Evolutionary conservation across 2,113 vertebrate genomes (phyloP).

Genomic region (Gobius niger): DNA sequence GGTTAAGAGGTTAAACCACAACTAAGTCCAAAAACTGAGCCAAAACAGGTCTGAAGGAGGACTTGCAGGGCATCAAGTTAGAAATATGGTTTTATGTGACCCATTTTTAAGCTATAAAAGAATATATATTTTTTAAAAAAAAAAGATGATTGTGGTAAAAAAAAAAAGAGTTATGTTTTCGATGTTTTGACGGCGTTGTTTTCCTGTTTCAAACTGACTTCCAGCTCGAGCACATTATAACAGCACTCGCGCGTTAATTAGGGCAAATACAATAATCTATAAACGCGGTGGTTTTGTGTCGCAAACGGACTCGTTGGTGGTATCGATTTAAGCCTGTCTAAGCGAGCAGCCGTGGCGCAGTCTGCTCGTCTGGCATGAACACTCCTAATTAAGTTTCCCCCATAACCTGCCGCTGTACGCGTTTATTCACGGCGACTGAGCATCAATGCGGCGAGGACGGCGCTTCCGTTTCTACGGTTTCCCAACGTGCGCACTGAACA

Average conservation of each 20-base stretch:
- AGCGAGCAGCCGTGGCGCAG: slow-evolving; percentile 35
- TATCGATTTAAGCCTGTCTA: slow-evolving; percentile 55
- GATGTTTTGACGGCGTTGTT: not conserved
- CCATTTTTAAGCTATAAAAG: no score
- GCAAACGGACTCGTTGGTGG: not conserved
- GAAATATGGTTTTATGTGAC: no score
- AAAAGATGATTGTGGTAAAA: no score
- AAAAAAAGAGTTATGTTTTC: no score
- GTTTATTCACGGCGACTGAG: not conserved
- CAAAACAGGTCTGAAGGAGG: no score
- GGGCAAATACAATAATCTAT: not conserved
- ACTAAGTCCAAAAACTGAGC: no score
- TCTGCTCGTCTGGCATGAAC: slow-evolving; percentile 56
- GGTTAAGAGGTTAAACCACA: no score
- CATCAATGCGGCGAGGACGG: not conserved
- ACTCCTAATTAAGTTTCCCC: slow-evolving; percentile 57
- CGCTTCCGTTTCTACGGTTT: not conserved
- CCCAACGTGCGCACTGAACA: not conserved
- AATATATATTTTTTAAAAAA: no score
- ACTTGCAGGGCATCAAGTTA: no score
- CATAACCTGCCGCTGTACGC: slow-evolving; percentile 50
- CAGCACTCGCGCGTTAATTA: not conserved
- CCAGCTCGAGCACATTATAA: not conserved
- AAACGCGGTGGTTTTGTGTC: not conserved
- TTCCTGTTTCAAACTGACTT: not conserved